phyloP scores from a whole-genome alignment of 1,140 invertebrate genomes.

The Lasaia peninsularis region DNA sequence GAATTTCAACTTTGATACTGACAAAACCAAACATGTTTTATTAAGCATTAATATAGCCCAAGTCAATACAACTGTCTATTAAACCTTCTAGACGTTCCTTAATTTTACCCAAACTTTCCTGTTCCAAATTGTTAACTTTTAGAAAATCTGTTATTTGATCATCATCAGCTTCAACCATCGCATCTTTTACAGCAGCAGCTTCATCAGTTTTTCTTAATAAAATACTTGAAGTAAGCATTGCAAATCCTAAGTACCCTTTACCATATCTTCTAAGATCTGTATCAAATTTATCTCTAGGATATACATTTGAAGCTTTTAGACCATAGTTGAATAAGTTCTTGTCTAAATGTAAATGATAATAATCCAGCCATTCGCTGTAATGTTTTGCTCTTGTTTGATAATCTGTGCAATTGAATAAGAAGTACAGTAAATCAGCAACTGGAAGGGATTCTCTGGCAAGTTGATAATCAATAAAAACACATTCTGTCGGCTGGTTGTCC shows the following conservation, averaged over 20 bases:
- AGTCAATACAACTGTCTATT: slow-evolving; percentile 13
- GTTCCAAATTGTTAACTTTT: neutral
- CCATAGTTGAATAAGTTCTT: slow-evolving; percentile 24
- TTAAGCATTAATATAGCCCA: neutral
- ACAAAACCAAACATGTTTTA: no score
- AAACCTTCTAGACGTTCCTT: slow-evolving; percentile 2
- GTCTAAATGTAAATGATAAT: slow-evolving; percentile 31
- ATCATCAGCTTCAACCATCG: neutral
- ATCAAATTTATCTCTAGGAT: slow-evolving; percentile 31
- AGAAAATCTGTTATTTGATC: neutral
- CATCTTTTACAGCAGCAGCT: slow-evolving; percentile 5
- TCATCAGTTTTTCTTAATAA: slow-evolving; percentile 1
- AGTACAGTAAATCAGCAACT: slow-evolving; percentile 27
- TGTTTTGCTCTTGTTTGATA: slow-evolving; percentile 24
- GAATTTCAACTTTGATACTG: no score
- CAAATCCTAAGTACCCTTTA: slow-evolving; percentile 17
- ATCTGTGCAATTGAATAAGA: slow-evolving; percentile 36
- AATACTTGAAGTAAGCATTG: slow-evolving; percentile 6
- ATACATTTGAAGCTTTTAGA: slow-evolving; percentile 26
- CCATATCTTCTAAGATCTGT: slow-evolving; percentile 33
- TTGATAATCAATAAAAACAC: slow-evolving; percentile 39
- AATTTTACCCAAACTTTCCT: neutral
- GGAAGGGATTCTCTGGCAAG: slow-evolving; percentile 22
- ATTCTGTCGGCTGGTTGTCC: slow-evolving; percentile 21
- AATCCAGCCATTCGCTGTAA: slow-evolving; percentile 37